These are phyloP conservation scores for Eulemur rufifrons DNA, from an alignment of 2,113 vertebrate species.

Conservation along the genomic window DNA sequence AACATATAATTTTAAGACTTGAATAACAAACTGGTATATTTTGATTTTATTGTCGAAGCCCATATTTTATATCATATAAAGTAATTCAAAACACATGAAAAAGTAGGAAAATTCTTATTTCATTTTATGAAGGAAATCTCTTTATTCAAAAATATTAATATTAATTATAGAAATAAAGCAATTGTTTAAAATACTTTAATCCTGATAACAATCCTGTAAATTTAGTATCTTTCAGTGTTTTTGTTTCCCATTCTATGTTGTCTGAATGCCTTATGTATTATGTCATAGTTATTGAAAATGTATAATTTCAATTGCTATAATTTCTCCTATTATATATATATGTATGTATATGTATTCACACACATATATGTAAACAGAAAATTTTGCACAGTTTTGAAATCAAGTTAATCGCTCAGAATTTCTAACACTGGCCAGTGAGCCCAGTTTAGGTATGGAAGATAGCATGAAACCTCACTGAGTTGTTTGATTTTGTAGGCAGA, in stretches of 20 bases:
- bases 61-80: neutral
- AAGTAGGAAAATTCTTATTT: neutral
- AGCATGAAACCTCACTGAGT: neutral
- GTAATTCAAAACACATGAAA: neutral
- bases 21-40: neutral
- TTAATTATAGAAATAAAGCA: neutral
- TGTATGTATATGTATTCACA: neutral
- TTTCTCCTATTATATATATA: neutral
- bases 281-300: neutral
- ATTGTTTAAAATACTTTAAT: neutral
- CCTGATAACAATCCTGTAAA: neutral
- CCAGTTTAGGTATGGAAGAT: neutral
- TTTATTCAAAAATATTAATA: neutral
- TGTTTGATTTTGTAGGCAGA: neutral
- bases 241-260: neutral
- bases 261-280: neutral
- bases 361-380: neutral
- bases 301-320: neutral
- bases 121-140: neutral
- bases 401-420: neutral
- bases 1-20: neutral
- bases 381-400: neutral
- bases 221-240: neutral
- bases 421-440: neutral
- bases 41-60: neutral